phyloP scores from a whole-genome alignment of 2,113 vertebrate species.

The Rafetus swinhoei region DNA sequence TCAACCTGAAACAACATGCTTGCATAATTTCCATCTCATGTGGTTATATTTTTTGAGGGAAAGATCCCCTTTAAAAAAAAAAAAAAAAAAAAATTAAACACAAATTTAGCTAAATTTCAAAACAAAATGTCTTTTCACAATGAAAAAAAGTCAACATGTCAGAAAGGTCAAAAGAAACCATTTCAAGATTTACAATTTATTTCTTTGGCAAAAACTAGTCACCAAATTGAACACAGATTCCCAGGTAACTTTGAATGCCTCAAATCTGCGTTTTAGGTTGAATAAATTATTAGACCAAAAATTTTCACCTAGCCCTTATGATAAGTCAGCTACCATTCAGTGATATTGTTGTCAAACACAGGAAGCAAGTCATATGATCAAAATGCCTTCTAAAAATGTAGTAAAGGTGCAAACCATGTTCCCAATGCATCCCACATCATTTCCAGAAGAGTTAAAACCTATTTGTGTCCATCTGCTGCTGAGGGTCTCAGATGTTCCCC shows the following conservation, averaged over 20 bases:
- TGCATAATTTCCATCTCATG: neutral
- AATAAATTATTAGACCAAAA: neutral
- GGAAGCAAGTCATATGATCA: no score
- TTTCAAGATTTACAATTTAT: neutral
- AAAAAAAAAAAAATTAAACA: no score
- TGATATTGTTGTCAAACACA: neutral
- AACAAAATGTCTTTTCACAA: neutral
- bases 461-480: neutral
- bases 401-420: no score
- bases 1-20: neutral
- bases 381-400: no score
- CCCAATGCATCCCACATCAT: neutral
- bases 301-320: neutral
- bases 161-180: neutral
- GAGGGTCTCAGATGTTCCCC: neutral
- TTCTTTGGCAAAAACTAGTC: neutral
- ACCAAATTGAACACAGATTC: neutral
- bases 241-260: neutral
- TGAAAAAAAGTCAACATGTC: neutral
- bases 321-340: neutral
- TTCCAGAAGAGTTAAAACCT: neutral
- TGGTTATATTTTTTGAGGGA: neutral
- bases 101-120: neutral
- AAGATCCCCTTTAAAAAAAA: neutral
- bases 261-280: neutral